These are phyloP conservation scores for Himalopsyche anomala DNA, from an alignment of 2,888 invertebrate species.

Conservation along the genomic window DNA sequence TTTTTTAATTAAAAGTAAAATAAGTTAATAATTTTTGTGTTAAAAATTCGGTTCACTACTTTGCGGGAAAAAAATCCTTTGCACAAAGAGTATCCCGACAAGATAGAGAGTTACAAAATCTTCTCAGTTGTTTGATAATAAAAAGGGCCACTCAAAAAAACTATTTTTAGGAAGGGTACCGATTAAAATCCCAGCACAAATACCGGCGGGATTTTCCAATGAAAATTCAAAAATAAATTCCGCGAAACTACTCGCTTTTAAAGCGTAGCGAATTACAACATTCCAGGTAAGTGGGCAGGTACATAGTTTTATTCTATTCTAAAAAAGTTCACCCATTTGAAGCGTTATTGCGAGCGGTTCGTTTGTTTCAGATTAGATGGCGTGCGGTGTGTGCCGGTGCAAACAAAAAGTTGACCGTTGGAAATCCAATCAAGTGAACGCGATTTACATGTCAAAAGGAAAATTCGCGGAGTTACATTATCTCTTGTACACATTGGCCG, in stretches of 20 bases:
- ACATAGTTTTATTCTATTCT: constrained; percentile 32
- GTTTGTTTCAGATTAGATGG: constrained; percentile 4
- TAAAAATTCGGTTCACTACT: no score
- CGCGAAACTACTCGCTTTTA: neutral
- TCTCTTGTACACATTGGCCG: neutral
- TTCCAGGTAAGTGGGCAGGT: neutral
- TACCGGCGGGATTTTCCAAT: neutral
- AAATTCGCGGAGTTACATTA: constrained; percentile 22
- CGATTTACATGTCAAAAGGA: constrained; percentile 47
- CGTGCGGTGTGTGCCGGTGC: neutral
- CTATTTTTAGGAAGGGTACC: neutral
- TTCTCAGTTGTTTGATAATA: no score
- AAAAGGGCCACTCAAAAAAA: no score
- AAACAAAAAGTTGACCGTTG: constrained; percentile 41
- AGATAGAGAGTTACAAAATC: no score
- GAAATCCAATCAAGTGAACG: constrained; percentile 32
- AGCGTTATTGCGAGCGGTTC: constrained; percentile 13
- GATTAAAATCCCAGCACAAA: neutral
- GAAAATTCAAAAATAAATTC: constrained; percentile 2
- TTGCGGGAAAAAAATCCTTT: no score
- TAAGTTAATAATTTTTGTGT: no score
- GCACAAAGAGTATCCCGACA: no score
- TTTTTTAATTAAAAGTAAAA: no score
- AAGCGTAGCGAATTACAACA: constrained; percentile 7
- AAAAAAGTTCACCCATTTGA: constrained; percentile 14